phyloP scores from a whole-genome alignment of 2,888 invertebrate genomes.

The Chrysolina americana region DNA sequence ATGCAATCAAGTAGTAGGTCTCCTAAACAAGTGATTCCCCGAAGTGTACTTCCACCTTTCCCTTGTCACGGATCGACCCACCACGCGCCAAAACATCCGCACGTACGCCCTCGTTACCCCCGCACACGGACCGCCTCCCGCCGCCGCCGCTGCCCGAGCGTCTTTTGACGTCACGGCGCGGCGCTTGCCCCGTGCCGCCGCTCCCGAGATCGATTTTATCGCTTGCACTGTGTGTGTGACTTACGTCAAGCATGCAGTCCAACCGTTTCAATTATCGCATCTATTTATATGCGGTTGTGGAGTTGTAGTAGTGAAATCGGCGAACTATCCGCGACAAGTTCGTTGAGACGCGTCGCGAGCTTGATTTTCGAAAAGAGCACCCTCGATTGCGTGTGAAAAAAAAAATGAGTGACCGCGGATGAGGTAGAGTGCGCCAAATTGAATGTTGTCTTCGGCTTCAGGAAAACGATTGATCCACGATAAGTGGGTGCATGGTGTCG shows the following conservation, averaged over 20 bases:
- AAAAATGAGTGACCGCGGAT: conserved; percentile 11
- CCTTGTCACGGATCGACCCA: no score
- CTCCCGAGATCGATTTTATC: conserved; percentile 65
- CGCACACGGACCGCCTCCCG: background rate
- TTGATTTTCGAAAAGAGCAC: conserved; percentile 23
- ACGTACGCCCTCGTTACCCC: background rate
- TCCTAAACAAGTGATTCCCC: no score
- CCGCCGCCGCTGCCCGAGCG: conserved; percentile 54
- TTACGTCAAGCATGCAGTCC: conserved; percentile 61
- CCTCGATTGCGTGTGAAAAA: conserved; percentile 20
- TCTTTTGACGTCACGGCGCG: conserved; percentile 67
- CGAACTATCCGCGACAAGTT: conserved; percentile 34
- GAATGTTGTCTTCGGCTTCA: background rate
- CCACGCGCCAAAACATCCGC: no score
- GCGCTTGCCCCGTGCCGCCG: conserved; percentile 66
- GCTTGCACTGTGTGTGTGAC: conserved; percentile 58
- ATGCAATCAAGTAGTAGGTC: no score
- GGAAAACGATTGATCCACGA: conserved; percentile 4
- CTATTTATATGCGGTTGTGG: conserved; percentile 57
- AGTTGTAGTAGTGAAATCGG: conserved; percentile 42
- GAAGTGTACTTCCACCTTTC: no score
- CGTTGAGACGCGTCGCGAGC: background rate
- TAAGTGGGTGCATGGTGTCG: background rate
- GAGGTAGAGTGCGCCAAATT: conserved; percentile 18
- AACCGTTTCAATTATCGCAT: conserved; percentile 59